Evolutionary conservation across 2,888 invertebrate genomes (phyloP).

Genomic region (Nebria salina): DNA sequence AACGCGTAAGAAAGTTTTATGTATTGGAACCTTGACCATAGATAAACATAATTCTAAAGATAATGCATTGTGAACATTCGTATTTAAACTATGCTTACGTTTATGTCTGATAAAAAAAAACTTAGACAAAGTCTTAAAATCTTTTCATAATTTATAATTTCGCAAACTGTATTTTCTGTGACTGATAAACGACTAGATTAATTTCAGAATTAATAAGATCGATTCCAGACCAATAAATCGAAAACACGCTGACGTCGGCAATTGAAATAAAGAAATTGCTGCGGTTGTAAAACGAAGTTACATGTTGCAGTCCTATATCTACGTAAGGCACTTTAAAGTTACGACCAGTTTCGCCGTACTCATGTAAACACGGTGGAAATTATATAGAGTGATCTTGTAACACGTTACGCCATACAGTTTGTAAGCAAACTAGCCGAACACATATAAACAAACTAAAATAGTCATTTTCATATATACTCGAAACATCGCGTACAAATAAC

Average conservation of each 20-base stretch:
- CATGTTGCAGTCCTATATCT: background rate
- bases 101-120: too few relatives aligned
- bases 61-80: too few relatives aligned
- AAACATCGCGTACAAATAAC: constrained; percentile 3
- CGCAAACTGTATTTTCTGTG: too few relatives aligned
- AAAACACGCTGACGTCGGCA: background rate
- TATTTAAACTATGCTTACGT: too few relatives aligned
- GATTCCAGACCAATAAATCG: background rate
- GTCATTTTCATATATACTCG: constrained; percentile 8
- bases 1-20: too few relatives aligned
- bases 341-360: constrained; percentile 17
- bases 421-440: background rate
- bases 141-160: too few relatives aligned
- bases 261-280: background rate
- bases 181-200: background rate
- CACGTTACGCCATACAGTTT: constrained; percentile 34
- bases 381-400: constrained; percentile 34
- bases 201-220: background rate
- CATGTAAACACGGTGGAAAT: constrained; percentile 26
- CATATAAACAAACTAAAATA: constrained; percentile 14
- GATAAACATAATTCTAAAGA: too few relatives aligned
- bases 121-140: too few relatives aligned
- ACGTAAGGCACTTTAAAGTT: constrained; percentile 36
- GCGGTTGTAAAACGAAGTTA: background rate
- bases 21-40: too few relatives aligned